Base-by-base conservation (phyloP, 2,113 vertebrate species). In the Syngnathus scovelli region DNA sequence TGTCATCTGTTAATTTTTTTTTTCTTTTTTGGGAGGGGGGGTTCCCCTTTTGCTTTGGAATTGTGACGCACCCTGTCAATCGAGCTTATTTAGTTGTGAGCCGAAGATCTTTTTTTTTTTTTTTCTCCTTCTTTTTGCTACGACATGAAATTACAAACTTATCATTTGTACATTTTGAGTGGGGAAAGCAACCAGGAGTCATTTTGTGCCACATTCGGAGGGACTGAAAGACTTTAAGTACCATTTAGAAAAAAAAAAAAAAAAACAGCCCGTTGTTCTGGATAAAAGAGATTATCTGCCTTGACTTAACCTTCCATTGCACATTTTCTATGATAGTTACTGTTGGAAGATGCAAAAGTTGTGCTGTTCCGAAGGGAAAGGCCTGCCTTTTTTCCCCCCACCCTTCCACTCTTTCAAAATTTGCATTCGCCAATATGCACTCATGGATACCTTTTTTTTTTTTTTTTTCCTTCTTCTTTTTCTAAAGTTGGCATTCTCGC, bases 21-120 rank as follows among this genome's bases (percentile, higher is more conserved):
- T 82, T 92, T 71, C 67, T 92, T 76, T 78, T 81, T 43, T 11
- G 41, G 27, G 3, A 3, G 81, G 48, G 46, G 48, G 49, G 71
- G 78, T 79, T 81, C 74, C 76, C 75, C 73, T 67, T 78, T 83
- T 93, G 92, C 93, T 95, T 96, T 95, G 16, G 94, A 94, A 97
- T 96, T 33, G 94, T 97, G 94, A 96, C 93, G 95, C 93, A 92
- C 90, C 92, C 92, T 92, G 92, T 93, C 93, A 89, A 92, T 93
- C 81, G 27, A 33, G 27, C 3, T 86, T 94, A 94, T 96, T 92
- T 92, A 80, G 86, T 93, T 90, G 93, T 94, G 92, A 94, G 90
- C 90, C 92, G 93, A 93, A 92, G 83, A n/a, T 94, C 91, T 87
- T 93, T 92, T 91, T 92, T 83, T n/a, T 61, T 33, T 33, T 33